Evolutionary conservation across 1,140 invertebrate genomes (phyloP).

Genomic region (Camponotus vicinus): DNA sequence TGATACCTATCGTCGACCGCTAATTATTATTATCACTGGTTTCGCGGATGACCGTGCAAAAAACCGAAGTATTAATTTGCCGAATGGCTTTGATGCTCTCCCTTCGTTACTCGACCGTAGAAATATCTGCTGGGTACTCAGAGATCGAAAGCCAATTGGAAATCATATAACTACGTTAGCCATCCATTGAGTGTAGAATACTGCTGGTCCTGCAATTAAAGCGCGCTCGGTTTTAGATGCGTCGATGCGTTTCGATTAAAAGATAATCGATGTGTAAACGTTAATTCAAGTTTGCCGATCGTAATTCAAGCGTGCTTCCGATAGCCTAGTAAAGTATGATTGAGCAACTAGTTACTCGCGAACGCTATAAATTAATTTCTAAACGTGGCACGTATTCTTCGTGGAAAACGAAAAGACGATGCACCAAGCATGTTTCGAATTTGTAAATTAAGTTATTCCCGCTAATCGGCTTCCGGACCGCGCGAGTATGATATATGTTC

Average conservation of each 20-base stretch:
- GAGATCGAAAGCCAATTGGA: conserved; percentile 47
- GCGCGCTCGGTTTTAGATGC: neutral
- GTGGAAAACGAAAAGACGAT: conserved; percentile 44
- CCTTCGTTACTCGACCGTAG: conserved; percentile 21
- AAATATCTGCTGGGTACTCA: conserved; percentile 1
- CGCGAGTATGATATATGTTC: conserved; percentile 66
- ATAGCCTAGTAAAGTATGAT: conserved; percentile 65
- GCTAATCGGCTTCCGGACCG: conserved; percentile 72
- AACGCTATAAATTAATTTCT: conserved; percentile 64
- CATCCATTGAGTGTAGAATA: neutral
- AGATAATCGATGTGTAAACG: conserved; percentile 6
- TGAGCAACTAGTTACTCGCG: conserved; percentile 40
- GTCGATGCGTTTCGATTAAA: conserved; percentile 45
- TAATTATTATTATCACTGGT: conserved; percentile 49
- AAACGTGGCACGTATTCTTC: conserved; percentile 65
- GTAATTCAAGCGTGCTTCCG: conserved; percentile 19
- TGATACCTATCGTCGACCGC: conserved; percentile 7
- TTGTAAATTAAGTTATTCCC: conserved; percentile 75
- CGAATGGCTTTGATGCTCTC: conserved; percentile 2
- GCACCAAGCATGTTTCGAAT: conserved; percentile 50
- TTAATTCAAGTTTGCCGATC: conserved; percentile 66
- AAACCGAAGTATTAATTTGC: conserved; percentile 42
- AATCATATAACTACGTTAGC: conserved; percentile 48
- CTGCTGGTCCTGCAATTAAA: conserved; percentile 42
- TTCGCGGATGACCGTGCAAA: conserved; percentile 7